Base-by-base conservation (phyloP, 2,113 vertebrate genomes). In the Catagonus wagneri region DNA sequence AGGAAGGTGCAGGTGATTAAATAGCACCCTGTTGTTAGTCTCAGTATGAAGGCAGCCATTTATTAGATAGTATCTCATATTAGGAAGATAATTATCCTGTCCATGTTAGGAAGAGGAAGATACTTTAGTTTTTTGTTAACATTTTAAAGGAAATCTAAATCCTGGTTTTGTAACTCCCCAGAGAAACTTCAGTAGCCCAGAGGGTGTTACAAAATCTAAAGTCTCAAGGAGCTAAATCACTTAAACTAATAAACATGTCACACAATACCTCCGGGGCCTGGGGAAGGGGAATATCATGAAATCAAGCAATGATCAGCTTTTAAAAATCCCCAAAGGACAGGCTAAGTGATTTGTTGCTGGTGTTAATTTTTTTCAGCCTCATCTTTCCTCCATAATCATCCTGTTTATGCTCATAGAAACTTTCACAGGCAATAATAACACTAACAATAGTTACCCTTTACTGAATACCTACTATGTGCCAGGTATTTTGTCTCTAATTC, bases 201-300 rank as follows among this genome's bases (percentile, higher is more conserved):
- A 89, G 89, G 15, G 81, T 84, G 60, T 96, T 94, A 97, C 54
- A 95, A 95, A 96, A 94, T 93, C 68, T 94, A 50, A 94, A 87
- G 56, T 94, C 84, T 94, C 92, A 94, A 96, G 92, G 83, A 95
- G 66, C 66, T n/a, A 95, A 96, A 95, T 94, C 79, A 96, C 36
- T 97, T 96, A 96, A 84, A 89, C 91, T 74, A 96, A 96, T 96
- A 97, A 96, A 96, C 83, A 81, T 95, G 96, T 93, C 96, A 97
- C n/a, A 93, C 39, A 89, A 93, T 96, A 88, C 91, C 79, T 92
- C 75, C 54, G 54, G 66, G 60, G 10, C n/a, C 39, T 8, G 1
- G 66, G 27, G 56, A 88, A 93, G n/a, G 32, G n/a, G 58, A 86
- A 74, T 88, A 52, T 91, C 52, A 32, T 58, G 86, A 94, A 96